Evolutionary conservation across 2,797 vertebrate species (phyloP).

Genomic region (Lerista edwardsae): DNA sequence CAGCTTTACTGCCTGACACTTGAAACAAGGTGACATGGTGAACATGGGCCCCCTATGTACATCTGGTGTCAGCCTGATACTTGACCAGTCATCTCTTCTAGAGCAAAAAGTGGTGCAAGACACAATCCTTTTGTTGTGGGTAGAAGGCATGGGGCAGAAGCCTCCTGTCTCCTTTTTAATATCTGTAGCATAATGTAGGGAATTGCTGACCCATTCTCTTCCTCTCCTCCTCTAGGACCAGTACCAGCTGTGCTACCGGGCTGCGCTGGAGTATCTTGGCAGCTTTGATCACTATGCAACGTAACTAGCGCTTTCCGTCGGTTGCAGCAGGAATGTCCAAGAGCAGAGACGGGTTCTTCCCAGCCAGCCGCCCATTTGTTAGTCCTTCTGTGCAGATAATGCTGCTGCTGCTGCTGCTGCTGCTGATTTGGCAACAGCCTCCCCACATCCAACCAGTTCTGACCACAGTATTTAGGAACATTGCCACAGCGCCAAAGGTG

Average conservation of each 20-base stretch:
- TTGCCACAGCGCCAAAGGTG: conserved; percentile 73
- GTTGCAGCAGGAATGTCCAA: conserved; percentile 72
- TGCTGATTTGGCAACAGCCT: conserved; percentile 71
- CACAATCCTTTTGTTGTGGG: not conserved
- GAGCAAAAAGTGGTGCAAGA: no score
- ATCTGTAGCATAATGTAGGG: not conserved
- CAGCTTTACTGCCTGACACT: not conserved
- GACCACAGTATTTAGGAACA: conserved; percentile 79
- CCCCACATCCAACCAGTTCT: conserved; percentile 69
- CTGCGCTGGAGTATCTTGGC: conserved; percentile 96
- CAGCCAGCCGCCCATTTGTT: conserved; percentile 83
- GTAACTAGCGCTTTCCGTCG: conserved; percentile 84
- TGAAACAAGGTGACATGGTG: not conserved
- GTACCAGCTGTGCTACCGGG: conserved; percentile 97
- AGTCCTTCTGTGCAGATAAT: conserved; percentile 76
- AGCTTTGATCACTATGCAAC: conserved; percentile 99
- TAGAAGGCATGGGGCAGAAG: not conserved
- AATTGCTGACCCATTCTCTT: not conserved
- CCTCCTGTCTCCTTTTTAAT: not conserved
- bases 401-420: conserved; percentile 69
- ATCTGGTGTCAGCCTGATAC: not conserved
- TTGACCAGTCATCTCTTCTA: not conserved
- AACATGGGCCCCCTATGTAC: not conserved
- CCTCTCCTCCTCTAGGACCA: conserved; percentile 84
- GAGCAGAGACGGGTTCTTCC: conserved; percentile 82